Evolutionary conservation across 2,888 invertebrate species (phyloP), one percentile per base, ranked within the genome.

Genomic region (Agrochola litura): DNA sequence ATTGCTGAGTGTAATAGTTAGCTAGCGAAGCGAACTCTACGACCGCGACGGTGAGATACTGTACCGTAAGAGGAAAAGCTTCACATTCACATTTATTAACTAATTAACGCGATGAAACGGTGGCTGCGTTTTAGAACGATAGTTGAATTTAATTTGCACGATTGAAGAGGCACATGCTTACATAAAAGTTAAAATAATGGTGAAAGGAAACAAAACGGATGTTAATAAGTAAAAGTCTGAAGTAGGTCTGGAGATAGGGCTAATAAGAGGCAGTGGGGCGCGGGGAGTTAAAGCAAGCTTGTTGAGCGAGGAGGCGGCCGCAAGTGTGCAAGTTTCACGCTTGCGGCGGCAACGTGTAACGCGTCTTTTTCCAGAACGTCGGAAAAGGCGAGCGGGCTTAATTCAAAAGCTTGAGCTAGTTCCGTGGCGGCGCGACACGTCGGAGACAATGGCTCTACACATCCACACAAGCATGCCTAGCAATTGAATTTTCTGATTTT

Each of bases 381-480:
- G 91, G 86, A 92, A 92, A 89, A 91, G 88, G 84, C 87, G 86
- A 89, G 90, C 88, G 88, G 88, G 87, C 85, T 86, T 89, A 89
- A 92, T 92, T 93, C 90, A 90, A 93, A 93, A 91, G 91, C 90
- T 89, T 88, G 89, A 92, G 91, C 90, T 89, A 91, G 89, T 91
- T 92, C 89, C 89, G 90, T 84, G 86, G 85, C 84, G 88, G 79
- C 88, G 85, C 86, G 83, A 79, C 86, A 85, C 83, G 84, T 78
- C 79, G 79, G 86, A 92, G 89, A 92, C 91, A 92, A 92, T 91
- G 85, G 87, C 87, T 80, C 74, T 79, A 80, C 76, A 85, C 82
- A 84, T 83, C 84, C 82, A 86, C 83, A 86, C 76, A 82, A 86
- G 85, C 74, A 75, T 90, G 72, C 66, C 54, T 25, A 69, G 65